These are phyloP conservation scores for Gambusia holbrooki DNA, from an alignment of 2,113 vertebrate species.

Conservation along the genomic window DNA sequence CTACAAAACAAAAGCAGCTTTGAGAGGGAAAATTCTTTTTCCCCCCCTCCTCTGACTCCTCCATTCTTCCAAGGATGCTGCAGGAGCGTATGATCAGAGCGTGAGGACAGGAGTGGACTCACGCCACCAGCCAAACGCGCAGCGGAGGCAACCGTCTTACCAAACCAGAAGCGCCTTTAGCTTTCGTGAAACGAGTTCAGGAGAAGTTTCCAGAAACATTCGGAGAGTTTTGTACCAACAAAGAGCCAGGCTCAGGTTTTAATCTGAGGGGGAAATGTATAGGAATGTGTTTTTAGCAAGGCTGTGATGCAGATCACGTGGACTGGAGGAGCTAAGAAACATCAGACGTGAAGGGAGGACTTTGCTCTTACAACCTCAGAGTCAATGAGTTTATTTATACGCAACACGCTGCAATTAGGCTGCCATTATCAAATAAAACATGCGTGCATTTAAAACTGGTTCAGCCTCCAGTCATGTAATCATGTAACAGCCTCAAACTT, in stretches of 20 bases:
- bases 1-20: slow-evolving; percentile 68
- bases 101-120: slow-evolving; percentile 56
- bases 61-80: slow-evolving; percentile 20
- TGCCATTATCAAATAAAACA: not conserved
- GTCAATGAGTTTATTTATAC: not conserved
- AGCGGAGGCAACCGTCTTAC: not conserved
- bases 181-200: not conserved
- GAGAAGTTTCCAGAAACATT: not conserved
- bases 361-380: not conserved
- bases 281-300: slow-evolving; percentile 29
- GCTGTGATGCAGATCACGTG: slow-evolving; percentile 32
- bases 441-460: not conserved
- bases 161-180: not conserved
- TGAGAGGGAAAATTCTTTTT: slow-evolving; percentile 48
- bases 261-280: slow-evolving; percentile 50
- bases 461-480: not conserved
- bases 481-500: too few species aligned
- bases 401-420: too few species aligned
- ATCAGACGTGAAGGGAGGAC: not conserved
- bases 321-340: slow-evolving; percentile 25
- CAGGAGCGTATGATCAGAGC: slow-evolving; percentile 77
- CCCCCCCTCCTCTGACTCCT: not conserved
- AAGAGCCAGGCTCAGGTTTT: slow-evolving; percentile 29
- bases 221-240: not conserved
- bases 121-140: slow-evolving; percentile 12